phyloP scores from a whole-genome alignment of 1,140 invertebrate species.

The Achroia grisella region DNA sequence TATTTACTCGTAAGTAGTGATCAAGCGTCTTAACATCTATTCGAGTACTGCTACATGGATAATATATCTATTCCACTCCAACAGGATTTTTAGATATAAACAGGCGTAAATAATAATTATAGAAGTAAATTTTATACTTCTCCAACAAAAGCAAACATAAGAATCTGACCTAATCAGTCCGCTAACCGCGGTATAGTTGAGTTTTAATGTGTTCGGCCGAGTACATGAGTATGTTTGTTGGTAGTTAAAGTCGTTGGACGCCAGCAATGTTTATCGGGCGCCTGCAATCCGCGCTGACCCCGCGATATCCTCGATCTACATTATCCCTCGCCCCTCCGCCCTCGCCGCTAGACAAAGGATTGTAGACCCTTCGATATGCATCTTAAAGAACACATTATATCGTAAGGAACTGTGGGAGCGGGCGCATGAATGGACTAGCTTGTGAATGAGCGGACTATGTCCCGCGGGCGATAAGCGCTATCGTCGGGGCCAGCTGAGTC shows the following conservation, averaged over 20 bases:
- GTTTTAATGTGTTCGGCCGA: too few relatives aligned
- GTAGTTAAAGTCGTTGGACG: constrained; percentile 36
- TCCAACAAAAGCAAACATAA: too few relatives aligned
- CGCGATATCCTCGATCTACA: constrained; percentile 67
- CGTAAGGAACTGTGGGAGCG: constrained; percentile 20
- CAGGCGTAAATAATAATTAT: too few relatives aligned
- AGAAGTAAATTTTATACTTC: too few relatives aligned
- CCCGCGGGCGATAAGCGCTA: constrained; percentile 66
- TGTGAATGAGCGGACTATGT: constrained; percentile 72
- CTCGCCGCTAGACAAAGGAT: constrained; percentile 15
- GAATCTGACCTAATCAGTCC: too few relatives aligned
- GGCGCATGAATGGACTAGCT: constrained; percentile 66
- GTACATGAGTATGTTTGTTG: constrained; percentile 25
- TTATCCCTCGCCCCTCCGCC: constrained; percentile 42
- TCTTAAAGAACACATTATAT: constrained; percentile 37
- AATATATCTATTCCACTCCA: too few relatives aligned
- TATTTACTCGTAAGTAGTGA: too few relatives aligned
- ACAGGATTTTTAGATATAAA: too few relatives aligned
- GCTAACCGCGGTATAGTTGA: too few relatives aligned
- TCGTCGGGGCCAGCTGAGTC: constrained; percentile 66
- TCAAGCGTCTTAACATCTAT: too few relatives aligned
- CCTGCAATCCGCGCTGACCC: constrained; percentile 70
- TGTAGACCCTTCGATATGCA: constrained; percentile 23
- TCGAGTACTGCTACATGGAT: too few relatives aligned
- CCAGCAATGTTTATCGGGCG: constrained; percentile 60